A percentile compares a stretch with the other conserved stretches of the same genome.
Evolutionary conservation across 2,113 vertebrate species (phyloP).

Genomic region (Microtus montanus): DNA sequence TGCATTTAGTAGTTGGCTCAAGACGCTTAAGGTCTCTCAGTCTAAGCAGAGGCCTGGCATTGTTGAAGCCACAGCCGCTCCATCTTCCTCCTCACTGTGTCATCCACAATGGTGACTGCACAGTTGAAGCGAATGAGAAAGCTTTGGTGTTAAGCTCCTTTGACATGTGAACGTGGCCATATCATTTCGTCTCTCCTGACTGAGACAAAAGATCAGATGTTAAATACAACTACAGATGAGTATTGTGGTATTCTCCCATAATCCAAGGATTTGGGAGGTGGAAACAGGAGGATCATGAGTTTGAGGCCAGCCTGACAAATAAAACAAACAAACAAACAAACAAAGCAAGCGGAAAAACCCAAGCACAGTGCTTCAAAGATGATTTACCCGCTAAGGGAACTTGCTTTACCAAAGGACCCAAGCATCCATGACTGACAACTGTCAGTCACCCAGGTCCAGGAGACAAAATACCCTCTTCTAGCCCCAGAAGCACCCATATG

Average conservation of each 20-base stretch:
- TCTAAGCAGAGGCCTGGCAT: neutral
- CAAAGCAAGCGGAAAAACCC: neutral
- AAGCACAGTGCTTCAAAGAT: neutral
- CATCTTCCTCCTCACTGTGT: neutral
- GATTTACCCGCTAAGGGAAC: neutral
- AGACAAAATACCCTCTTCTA: neutral
- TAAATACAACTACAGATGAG: neutral
- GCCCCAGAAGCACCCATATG: neutral
- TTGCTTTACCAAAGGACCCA: neutral
- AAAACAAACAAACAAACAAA: neutral
- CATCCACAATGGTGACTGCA: neutral
- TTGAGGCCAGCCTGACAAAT: neutral
- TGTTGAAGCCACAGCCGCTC: neutral
- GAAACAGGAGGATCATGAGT: neutral
- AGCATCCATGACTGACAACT: neutral
- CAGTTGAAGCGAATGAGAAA: neutral
- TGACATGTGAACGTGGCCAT: neutral
- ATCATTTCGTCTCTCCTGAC: neutral
- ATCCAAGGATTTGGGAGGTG: neutral
- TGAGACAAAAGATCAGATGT: neutral
- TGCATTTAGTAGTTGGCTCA: neutral
- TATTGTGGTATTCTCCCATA: neutral
- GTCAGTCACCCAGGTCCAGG: neutral
- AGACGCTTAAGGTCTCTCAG: neutral
- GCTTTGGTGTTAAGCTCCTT: neutral